Evolutionary conservation across 2,888 invertebrate genomes (phyloP), one percentile per base, ranked within the genome.

Genomic region (Sabatieria punctata): DNA sequence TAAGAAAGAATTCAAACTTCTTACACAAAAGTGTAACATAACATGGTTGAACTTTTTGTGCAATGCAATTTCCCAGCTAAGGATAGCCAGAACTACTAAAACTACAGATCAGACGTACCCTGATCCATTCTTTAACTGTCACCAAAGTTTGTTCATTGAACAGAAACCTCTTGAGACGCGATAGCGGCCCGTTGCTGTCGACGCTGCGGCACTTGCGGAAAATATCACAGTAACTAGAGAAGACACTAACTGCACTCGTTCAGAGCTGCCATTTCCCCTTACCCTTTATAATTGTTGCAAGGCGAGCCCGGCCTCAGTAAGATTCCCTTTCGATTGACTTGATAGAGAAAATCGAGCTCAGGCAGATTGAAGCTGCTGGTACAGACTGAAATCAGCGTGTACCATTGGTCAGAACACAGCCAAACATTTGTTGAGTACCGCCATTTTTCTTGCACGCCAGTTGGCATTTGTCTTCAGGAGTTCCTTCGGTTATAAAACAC

Each of bases 141-240:
- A 78, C 74, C 52, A 93, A 73, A 2, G 89, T 91, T 58, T 88
- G 80, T 55, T 80, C 79, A 69, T 88, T 88, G 57, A 95, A 79
- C 22, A 95, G 76, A 42, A 93, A 75, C 71, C 93, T 95, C 75
- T 95, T 95, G 49, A 97, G 76, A 45, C 93, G 77, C 22, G 88
- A 89, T 52, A 99, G 73, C 2, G 97, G 97, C 4, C 97, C 97
- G 62, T 97, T 95, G 0, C 95, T 93, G 71, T 99, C 95, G 22
- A 99, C 93, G 1, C 88, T 86, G 55, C 97, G 80, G 67, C 97
- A 97, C 69, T 91, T 93, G 45, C 88, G 78, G 73, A 99, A 97
- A 54, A 97, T 95, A 73, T 99, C 97, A 73, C 97, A 97, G 71
- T 97, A 99, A 45, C 97, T 95, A 52, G 43, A 19, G 49, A 27